Conservation (phyloP, 2,888 invertebrate species). For the Andrena praecox region DNA sequence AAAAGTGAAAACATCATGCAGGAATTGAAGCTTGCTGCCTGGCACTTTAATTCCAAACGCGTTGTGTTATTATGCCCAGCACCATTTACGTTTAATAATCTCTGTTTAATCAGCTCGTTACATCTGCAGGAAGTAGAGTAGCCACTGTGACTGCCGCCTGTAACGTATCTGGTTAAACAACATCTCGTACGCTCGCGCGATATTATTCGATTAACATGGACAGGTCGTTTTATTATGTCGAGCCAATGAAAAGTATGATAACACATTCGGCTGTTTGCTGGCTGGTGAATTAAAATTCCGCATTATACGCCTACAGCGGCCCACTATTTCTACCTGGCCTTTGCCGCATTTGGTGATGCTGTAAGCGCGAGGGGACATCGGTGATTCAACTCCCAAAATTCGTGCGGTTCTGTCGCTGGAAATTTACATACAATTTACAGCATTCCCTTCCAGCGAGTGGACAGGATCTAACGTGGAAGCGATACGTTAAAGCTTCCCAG, state of each 20-base stretch:
- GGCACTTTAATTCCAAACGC: too few relatives aligned
- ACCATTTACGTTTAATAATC: too few relatives aligned
- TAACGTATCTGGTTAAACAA: too few relatives aligned
- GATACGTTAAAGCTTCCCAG: too few relatives aligned
- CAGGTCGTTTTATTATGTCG: not conserved
- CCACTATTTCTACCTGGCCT: not conserved
- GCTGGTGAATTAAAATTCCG: conserved; percentile 17
- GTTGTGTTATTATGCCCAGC: too few relatives aligned
- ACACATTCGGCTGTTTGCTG: not conserved
- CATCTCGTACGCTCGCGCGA: not conserved
- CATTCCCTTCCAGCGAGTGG: not conserved
- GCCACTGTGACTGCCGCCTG: too few relatives aligned
- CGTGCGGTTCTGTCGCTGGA: too few relatives aligned
- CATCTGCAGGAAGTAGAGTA: too few relatives aligned
- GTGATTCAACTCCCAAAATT: conserved; percentile 26
- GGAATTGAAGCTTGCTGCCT: too few relatives aligned
- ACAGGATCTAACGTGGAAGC: too few relatives aligned
- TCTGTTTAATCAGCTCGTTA: too few relatives aligned
- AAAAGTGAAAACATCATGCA: not conserved
- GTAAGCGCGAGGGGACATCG: not conserved
- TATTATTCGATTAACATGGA: not conserved
- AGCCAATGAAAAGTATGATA: not conserved
- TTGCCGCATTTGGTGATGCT: conserved; percentile 34
- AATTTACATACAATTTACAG: not conserved
- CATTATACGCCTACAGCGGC: conserved; percentile 24